Percentiles rank a stretch among this genome's conserved stretches.
These are phyloP conservation scores for Threskiornis aethiopicus DNA, from an alignment of 2,797 vertebrate genomes.

Conservation along the genomic window DNA sequence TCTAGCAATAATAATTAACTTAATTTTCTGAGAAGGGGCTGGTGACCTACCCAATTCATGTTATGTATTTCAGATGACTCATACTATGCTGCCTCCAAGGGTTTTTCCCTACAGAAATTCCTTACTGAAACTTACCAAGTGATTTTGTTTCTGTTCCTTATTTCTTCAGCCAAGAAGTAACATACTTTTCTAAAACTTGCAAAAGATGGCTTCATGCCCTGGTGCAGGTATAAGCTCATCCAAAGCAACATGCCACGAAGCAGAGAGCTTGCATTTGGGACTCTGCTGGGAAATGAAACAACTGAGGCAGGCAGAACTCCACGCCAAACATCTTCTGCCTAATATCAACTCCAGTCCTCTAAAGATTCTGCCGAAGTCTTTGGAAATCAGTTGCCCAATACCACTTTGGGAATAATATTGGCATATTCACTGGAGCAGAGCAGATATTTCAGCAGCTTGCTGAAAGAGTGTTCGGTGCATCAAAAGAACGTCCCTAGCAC, in stretches of 20 bases:
- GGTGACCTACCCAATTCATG: neutral
- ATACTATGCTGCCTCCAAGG: neutral
- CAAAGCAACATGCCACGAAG: neutral
- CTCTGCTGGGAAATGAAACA: neutral
- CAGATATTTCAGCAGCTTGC: neutral
- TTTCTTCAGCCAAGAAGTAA: neutral
- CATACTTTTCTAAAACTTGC: neutral
- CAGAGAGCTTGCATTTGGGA: neutral
- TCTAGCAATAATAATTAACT: slow-evolving; percentile 66
- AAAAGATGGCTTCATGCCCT: neutral
- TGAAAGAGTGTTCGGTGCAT: neutral
- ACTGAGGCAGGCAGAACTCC: neutral
- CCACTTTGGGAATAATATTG: neutral
- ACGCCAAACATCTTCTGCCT: neutral
- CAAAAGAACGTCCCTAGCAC: neutral
- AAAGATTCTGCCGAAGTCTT: neutral
- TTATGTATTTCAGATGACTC: slow-evolving; percentile 27
- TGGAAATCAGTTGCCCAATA: slow-evolving; percentile 2
- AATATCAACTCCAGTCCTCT: neutral
- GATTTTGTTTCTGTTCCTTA: neutral
- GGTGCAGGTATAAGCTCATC: neutral
- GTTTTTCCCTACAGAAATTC: neutral
- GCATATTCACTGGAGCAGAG: neutral
- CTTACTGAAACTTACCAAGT: neutral
- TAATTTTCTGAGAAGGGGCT: slow-evolving; percentile 4